phyloP scores from a whole-genome alignment of 2,113 vertebrate genomes.

The Ceuthmochares aereus region DNA sequence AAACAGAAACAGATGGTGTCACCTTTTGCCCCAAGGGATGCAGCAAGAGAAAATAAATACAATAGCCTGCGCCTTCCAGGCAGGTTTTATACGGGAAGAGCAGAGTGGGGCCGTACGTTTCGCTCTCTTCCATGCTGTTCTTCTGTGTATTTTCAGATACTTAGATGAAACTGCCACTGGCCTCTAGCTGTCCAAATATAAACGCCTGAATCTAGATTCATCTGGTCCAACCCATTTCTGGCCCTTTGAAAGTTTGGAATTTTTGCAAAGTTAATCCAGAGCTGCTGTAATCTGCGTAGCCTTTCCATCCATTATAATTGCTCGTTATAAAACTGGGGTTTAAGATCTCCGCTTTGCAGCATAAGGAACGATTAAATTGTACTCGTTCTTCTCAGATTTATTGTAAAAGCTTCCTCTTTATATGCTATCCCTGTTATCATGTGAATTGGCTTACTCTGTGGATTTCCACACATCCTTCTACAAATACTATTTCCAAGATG shows the following conservation, averaged over 20 bases:
- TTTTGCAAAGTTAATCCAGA: not conserved
- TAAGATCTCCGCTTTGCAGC: not conserved
- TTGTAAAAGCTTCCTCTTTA: not conserved
- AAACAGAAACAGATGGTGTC: constrained; percentile 8
- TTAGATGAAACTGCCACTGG: not conserved
- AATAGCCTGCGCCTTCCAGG: not conserved
- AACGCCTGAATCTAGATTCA: not conserved
- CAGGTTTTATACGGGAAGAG: not conserved
- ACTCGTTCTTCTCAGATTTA: not conserved
- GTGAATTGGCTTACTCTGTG: not conserved
- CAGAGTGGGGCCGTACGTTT: not conserved
- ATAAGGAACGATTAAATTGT: not conserved
- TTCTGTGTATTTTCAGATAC: not conserved
- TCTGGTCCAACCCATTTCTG: not conserved
- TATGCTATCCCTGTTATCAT: not conserved
- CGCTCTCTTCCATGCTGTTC: not conserved
- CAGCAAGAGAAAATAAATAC: not conserved
- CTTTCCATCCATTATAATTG: not conserved
- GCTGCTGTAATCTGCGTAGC: not conserved
- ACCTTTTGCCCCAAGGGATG: not conserved
- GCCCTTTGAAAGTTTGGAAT: not conserved
- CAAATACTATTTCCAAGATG: not conserved
- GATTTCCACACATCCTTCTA: not conserved
- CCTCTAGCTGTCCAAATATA: not conserved
- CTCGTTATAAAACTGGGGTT: not conserved